Base-by-base conservation (phyloP, 2,113 vertebrate species). In the Plecturocebus donacophilus region DNA sequence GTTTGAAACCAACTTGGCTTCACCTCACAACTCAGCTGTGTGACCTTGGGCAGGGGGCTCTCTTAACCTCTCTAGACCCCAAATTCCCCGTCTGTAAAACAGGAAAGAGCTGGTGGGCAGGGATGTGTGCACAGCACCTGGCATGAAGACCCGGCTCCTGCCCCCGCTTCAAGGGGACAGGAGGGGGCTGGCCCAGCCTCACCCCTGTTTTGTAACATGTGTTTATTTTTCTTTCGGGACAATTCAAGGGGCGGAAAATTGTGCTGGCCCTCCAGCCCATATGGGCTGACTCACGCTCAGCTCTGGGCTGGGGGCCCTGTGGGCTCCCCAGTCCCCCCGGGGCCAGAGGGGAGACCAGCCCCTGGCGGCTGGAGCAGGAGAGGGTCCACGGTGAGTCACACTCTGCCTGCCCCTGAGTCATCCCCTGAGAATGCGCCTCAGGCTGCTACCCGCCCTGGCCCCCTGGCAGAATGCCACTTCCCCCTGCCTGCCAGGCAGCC, bases 141-240 rank as follows among this genome's bases (percentile, higher is more conserved):
- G 45, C 16, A 35, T 0, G 4, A 42, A 66, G 35, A 23, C 4
- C 5, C 56, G 10, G 38, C 8, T 91, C 52, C 21, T 49, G 17
- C 35, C 23, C 0, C 0, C 25, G 20, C 70, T 47, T 71, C 3
- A 2, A 58, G 70, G 79, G 80, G 75, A 32, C 49, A 35, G 61
- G 58, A 85, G 42, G 83, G 88, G 81, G 38, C 82, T 90, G 89
- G 87, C 93, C 64, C 3, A 8, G 79, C 76, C n/a, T 84, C 45
- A 47, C 79, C 86, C 4, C 2, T 30, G 66, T 97, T 98, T 92
- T 94, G 89, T 96, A 98, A 98, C 61, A 45, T 16, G 19, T 97
- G 91, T 98, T 98, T 94, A 93, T 90, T 98, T 96, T 97, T 87
- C 86, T 91, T 5, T 4, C 30, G 81, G 91, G 89, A 98, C 97